Percentiles rank a stretch among this genome's conserved stretches.
Conservation (phyloP, 2,113 vertebrate genomes). For the Campylorhamphus procurvoides region DNA sequence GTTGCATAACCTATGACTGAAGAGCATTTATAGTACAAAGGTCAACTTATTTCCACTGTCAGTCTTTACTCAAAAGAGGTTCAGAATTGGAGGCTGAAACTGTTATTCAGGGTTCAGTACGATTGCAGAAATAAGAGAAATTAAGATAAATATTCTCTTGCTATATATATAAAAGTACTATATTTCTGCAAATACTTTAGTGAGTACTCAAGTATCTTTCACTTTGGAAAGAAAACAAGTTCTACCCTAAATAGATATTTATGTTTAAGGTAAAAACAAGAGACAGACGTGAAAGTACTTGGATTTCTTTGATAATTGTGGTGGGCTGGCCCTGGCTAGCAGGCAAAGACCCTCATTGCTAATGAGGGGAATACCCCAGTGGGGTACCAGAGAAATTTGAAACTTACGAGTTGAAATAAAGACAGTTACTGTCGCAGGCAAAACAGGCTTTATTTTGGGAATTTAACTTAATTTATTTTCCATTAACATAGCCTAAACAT, state of each 20-base stretch:
- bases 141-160: too few relatives aligned
- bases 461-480: neutral
- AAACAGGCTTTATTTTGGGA: neutral
- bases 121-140: neutral
- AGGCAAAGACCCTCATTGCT: neutral
- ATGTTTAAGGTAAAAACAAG: neutral
- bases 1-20: neutral
- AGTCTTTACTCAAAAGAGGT: neutral
- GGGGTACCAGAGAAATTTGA: neutral
- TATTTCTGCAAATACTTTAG: neutral
- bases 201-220: neutral
- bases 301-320: neutral
- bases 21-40: neutral
- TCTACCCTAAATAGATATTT: neutral
- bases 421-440: neutral
- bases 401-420: neutral
- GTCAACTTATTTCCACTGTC: neutral
- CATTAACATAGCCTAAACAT: neutral
- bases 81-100: neutral
- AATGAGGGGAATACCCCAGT: neutral
- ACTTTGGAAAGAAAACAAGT: neutral
- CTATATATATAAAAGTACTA: neutral
- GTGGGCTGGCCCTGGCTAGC: neutral
- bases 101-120: neutral
- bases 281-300: neutral